These are phyloP conservation scores for Netelia fuscicornis DNA, from an alignment of 2,888 invertebrate species.

Conservation along the genomic window DNA sequence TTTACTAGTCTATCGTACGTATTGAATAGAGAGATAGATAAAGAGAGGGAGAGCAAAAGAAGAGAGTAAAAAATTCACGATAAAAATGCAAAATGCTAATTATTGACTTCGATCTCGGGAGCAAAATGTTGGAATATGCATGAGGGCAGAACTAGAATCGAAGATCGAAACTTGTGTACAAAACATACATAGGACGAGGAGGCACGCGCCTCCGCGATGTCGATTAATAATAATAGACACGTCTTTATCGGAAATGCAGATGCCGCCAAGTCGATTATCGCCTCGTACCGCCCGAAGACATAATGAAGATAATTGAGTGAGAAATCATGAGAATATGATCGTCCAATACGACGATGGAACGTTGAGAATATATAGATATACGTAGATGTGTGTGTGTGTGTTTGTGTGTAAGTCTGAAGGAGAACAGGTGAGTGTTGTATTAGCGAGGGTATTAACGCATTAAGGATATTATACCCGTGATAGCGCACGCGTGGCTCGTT, in stretches of 20 bases:
- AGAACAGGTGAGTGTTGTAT: slow-evolving; percentile 27
- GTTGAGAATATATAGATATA: not conserved
- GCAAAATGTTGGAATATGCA: slow-evolving; percentile 15
- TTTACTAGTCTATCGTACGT: not conserved
- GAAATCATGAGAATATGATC: slow-evolving; percentile 16
- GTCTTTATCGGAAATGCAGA: slow-evolving; percentile 57
- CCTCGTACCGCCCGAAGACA: slow-evolving; percentile 18
- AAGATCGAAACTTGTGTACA: not conserved
- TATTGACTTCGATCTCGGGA: not conserved
- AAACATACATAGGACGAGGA: not conserved
- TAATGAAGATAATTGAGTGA: slow-evolving; percentile 52
- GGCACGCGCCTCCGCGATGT: slow-evolving; percentile 38
- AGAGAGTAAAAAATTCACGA: not conserved
- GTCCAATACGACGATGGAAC: not conserved
- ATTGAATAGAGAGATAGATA: not conserved
- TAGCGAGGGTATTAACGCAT: slow-evolving; percentile 50
- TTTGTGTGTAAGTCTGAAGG: not conserved
- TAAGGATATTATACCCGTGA: slow-evolving; percentile 15
- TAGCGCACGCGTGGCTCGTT: slow-evolving; percentile 28
- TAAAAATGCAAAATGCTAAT: not conserved
- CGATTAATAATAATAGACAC: slow-evolving; percentile 41
- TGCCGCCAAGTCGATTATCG: slow-evolving; percentile 26
- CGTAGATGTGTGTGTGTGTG: not conserved
- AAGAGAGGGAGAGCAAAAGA: slow-evolving; percentile 10
- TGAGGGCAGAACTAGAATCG: not conserved